These are phyloP conservation scores for Ditula angustiorana DNA, from an alignment of 2,888 invertebrate species.

Conservation along the genomic window DNA sequence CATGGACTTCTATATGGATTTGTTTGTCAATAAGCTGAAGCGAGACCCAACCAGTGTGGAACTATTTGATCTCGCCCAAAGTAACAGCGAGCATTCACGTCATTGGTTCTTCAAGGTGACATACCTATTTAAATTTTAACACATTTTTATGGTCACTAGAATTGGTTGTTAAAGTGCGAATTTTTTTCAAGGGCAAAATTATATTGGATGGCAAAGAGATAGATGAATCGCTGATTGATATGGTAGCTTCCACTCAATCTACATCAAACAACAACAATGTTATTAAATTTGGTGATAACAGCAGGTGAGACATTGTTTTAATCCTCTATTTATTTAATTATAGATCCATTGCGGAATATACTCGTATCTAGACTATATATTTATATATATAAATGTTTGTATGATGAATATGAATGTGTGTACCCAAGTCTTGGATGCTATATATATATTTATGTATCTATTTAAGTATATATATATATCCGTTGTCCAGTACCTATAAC, in stretches of 20 bases:
- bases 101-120: conserved; percentile 98
- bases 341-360: no score
- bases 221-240: conserved; percentile 94
- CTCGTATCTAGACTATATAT: no score
- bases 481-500: no score
- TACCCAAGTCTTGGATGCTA: no score
- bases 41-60: conserved; percentile 99
- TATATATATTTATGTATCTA: no score
- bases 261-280: conserved; percentile 96
- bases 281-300: conserved; percentile 98
- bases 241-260: conserved; percentile 96
- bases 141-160: conserved; percentile 25
- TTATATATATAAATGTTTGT: no score
- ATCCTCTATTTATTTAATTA: no score
- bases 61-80: conserved; percentile 98
- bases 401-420: no score
- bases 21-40: conserved; percentile 93
- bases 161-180: background rate
- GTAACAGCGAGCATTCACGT: conserved; percentile 98
- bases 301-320: conserved; percentile 87
- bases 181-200: conserved; percentile 88
- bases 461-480: no score
- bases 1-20: conserved; percentile 94
- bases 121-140: conserved; percentile 8
- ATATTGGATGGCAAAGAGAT: conserved; percentile 92